Evolutionary conservation across 2,797 vertebrate species (phyloP).

Genomic region (Acanthurus lineatus): DNA sequence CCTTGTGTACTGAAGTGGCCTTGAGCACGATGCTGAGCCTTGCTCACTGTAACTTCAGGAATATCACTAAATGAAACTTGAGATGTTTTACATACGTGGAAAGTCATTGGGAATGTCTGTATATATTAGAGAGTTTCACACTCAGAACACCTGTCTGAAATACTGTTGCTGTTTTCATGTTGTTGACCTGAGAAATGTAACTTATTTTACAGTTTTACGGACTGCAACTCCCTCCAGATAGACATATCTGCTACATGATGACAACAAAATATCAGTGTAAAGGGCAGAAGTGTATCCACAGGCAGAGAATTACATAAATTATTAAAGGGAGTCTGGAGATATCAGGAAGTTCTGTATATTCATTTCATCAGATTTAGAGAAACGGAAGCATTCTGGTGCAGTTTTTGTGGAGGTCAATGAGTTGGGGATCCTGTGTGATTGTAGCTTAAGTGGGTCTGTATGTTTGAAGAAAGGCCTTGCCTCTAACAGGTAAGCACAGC

Average conservation of each 20-base stretch:
- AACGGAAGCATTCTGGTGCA: neutral
- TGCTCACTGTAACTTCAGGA: constrained; percentile 10
- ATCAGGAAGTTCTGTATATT: neutral
- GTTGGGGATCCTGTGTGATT: constrained; percentile 9
- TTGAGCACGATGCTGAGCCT: constrained; percentile 19
- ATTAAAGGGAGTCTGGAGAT: neutral
- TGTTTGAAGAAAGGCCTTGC: constrained; percentile 42
- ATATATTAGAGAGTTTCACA: neutral
- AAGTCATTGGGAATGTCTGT: neutral
- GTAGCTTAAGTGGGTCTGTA: neutral
- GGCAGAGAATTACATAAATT: neutral
- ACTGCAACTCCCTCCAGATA: neutral
- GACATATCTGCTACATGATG: neutral
- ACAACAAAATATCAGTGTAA: neutral
- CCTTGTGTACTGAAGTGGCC: constrained; percentile 19
- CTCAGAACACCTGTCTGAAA: neutral
- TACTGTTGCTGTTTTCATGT: neutral
- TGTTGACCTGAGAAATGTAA: neutral
- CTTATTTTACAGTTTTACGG: neutral
- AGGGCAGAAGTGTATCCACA: neutral
- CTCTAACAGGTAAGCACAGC: constrained; percentile 32
- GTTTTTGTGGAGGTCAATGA: neutral
- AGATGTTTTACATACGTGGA: neutral
- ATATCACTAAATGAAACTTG: constrained; percentile 1
- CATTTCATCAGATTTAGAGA: neutral